These are phyloP conservation scores for Orthonychiurus folsomi DNA, from an alignment of 2,888 invertebrate species.

Conservation along the genomic window DNA sequence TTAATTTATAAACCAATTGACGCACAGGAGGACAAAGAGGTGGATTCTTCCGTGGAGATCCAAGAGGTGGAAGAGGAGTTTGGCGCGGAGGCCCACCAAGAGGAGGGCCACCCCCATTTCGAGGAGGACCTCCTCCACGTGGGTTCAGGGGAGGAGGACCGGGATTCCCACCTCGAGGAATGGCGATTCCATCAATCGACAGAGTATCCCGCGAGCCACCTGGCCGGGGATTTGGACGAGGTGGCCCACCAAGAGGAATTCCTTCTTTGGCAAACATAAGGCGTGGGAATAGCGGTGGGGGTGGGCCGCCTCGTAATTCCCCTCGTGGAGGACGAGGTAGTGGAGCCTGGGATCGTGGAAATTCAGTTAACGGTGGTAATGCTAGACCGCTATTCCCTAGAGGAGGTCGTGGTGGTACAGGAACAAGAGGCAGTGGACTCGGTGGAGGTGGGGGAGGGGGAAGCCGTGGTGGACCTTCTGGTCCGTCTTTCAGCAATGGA, in stretches of 20 bases:
- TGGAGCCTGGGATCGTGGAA: slow-evolving; percentile 7
- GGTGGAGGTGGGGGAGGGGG: slow-evolving; percentile 13
- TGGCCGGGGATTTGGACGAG: neutral
- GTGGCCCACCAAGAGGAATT: neutral
- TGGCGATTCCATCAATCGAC: neutral
- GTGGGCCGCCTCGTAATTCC: slow-evolving; percentile 2
- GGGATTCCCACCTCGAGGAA: slow-evolving; percentile 17
- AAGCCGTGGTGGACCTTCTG: neutral
- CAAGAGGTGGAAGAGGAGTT: slow-evolving; percentile 15
- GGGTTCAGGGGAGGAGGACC: slow-evolving; percentile 23
- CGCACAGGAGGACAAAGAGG: slow-evolving; percentile 28
- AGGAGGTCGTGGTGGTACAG: slow-evolving; percentile 12
- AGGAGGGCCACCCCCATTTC: slow-evolving; percentile 16
- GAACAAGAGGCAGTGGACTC: slow-evolving; percentile 9
- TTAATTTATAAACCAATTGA: neutral
- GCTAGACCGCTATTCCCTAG: slow-evolving; percentile 8
- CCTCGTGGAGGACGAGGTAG: slow-evolving; percentile 12
- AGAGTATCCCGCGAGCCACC: neutral
- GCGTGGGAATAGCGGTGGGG: slow-evolving; percentile 7
- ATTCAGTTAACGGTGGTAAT: neutral
- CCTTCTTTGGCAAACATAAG: neutral
- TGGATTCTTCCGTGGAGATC: slow-evolving; percentile 13
- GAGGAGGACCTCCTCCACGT: slow-evolving; percentile 9
- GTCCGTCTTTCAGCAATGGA: slow-evolving; percentile 2
- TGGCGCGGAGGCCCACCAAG: slow-evolving; percentile 12